Evolutionary conservation across 2,888 invertebrate genomes (phyloP), one percentile per base, ranked within the genome.

Genomic region (Melanotus villosus): DNA sequence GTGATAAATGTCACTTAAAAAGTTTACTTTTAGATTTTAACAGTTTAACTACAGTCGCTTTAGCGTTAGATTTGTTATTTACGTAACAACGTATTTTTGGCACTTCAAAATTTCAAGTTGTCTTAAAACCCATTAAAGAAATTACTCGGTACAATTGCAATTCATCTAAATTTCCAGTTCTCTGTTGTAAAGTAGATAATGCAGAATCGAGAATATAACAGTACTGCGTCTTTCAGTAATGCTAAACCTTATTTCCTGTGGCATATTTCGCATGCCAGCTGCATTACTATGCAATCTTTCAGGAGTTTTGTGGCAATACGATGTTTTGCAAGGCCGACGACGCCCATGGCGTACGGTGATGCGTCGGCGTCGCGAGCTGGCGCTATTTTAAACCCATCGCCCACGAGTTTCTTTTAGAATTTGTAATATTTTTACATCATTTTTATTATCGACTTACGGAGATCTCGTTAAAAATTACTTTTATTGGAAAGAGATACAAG

Each of bases 371-470:
- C 66, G 41, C 34, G 26, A 68, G 74, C 74, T 74, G 65, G 63
- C 23, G 54, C 68, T 74, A 74, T 73, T 73, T 71, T 68, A 50
- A 69, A 69, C 32, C 10, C 36, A 23, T 66, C 72, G 74, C 74
- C 74, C 69, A 74, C 74, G 50, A 41, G 57, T 71, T 71, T 63
- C 65, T 32, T 14, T 65, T 57, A 50, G 34, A 65, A 65, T 65
- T 41, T 50, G 21, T 32, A 50, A 47, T 65, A 66, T 66, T 70
- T 65, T 70, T 63, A 58, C 56, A 60, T 54, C 32, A 56, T 30
- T 43, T 59, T 56, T 57, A 65, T 57, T 45, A 65, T 45, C 56
- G 16, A 14, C 38, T 34, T 43, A 26, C 26, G 18, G 58, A 58
- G 23, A 14, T 10, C 26, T 36, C 14, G 52, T 52, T 52, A 32